Conservation (phyloP, 2,888 invertebrate species). For the Coleophora flavipennella region DNA sequence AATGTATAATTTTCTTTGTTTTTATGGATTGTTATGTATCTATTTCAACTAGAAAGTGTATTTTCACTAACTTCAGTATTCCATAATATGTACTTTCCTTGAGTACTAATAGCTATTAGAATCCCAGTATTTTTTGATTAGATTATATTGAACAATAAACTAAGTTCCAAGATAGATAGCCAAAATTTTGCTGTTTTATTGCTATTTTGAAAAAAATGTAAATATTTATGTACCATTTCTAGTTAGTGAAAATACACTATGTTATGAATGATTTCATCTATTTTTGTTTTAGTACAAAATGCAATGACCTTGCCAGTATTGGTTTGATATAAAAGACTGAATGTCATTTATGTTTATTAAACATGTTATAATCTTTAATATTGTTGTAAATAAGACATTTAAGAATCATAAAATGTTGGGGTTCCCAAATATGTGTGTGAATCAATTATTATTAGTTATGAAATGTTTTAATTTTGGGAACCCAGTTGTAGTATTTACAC, state of each 20-base stretch:
- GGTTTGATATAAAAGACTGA: conserved; percentile 71
- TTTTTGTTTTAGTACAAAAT: conserved; percentile 69
- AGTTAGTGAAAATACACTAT: conserved; percentile 55
- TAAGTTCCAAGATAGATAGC: too few relatives aligned
- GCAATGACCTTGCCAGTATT: conserved; percentile 72
- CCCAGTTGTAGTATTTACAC: too few relatives aligned
- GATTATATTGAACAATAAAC: neutral
- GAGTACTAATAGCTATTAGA: neutral
- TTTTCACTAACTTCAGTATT: conserved; percentile 49
- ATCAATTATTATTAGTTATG: too few relatives aligned
- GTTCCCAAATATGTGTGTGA: too few relatives aligned
- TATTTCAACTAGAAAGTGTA: conserved; percentile 30
- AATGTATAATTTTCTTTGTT: conserved; percentile 46
- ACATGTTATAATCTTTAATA: too few relatives aligned
- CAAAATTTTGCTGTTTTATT: too few relatives aligned
- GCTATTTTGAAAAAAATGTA: too few relatives aligned
- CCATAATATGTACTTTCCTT: neutral
- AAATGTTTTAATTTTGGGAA: too few relatives aligned
- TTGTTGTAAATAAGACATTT: too few relatives aligned
- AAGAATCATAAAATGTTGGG: too few relatives aligned
- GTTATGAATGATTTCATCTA: conserved; percentile 35
- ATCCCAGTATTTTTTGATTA: neutral
- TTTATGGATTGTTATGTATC: conserved; percentile 24
- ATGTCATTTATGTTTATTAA: conserved; percentile 47
- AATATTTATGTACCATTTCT: conserved; percentile 10